phyloP scores from a whole-genome alignment of 1,140 invertebrate species.

The Subanguina moxae region DNA sequence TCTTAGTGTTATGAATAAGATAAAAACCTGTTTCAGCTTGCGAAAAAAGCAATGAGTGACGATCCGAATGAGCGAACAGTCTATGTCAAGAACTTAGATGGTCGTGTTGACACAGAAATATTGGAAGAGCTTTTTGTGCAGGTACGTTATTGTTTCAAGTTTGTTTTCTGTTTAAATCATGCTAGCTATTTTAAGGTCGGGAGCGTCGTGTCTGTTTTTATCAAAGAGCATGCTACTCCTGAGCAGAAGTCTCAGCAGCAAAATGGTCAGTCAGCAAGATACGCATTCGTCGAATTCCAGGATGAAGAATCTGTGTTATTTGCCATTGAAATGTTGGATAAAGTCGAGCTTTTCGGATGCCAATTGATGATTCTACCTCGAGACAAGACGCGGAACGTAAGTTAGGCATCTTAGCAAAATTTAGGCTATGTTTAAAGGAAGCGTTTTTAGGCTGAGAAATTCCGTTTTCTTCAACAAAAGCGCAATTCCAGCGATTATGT shows the following conservation, averaged over 20 bases:
- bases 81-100: constrained; percentile 23
- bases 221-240: constrained; percentile 12
- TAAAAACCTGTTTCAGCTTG: too few species aligned
- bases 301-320: constrained; percentile 37
- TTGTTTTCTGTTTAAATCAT: neutral
- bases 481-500: too few species aligned
- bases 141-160: constrained; percentile 6
- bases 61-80: constrained; percentile 19
- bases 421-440: too few species aligned
- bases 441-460: too few species aligned
- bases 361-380: constrained; percentile 23
- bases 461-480: too few species aligned
- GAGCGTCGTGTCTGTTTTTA: constrained; percentile 14
- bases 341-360: constrained; percentile 17
- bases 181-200: constrained; percentile 21
- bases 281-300: constrained; percentile 36
- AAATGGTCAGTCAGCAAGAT: neutral
- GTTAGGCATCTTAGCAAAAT: neutral
- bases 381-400: constrained; percentile 20
- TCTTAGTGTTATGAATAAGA: too few species aligned
- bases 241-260: neutral
- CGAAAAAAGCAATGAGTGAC: too few species aligned
- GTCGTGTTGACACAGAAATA: constrained; percentile 24
- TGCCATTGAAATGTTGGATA: constrained; percentile 35
- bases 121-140: constrained; percentile 34